These are phyloP conservation scores for Centruroides vittatus DNA, from an alignment of 1,140 invertebrate genomes.

Conservation along the genomic window DNA sequence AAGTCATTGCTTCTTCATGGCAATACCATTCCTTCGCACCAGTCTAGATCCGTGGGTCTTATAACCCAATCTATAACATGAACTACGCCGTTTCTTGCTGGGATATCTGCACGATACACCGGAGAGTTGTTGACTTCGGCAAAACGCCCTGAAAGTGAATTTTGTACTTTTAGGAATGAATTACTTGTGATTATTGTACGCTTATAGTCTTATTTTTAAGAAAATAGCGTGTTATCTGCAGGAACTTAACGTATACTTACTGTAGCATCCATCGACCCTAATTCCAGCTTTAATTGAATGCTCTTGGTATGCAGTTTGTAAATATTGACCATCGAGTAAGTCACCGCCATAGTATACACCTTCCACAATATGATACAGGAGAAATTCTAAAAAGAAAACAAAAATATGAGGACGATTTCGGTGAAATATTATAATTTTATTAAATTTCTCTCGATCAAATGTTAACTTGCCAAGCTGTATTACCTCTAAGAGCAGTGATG, in stretches of 20 bases:
- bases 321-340: slow-evolving; percentile 21
- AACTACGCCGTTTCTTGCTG: slow-evolving; percentile 40
- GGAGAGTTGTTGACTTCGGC: slow-evolving; percentile 21
- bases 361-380: slow-evolving; percentile 20
- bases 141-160: slow-evolving; percentile 17
- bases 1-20: too few species aligned
- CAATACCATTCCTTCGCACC: slow-evolving; percentile 14
- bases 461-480: neutral
- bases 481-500: slow-evolving; percentile 21
- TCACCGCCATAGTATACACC: slow-evolving; percentile 20
- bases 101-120: slow-evolving; percentile 31
- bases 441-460: neutral
- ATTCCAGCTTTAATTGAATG: slow-evolving; percentile 18
- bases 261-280: slow-evolving; percentile 20
- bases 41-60: slow-evolving; percentile 17
- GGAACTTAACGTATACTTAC: slow-evolving; percentile 10
- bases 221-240: too few species aligned
- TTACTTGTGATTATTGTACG: too few species aligned
- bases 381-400: slow-evolving; percentile 14
- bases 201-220: too few species aligned
- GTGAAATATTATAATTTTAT: neutral
- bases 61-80: slow-evolving; percentile 35
- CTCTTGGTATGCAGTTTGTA: slow-evolving; percentile 17
- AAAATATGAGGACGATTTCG: neutral
- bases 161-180: too few species aligned